phyloP scores from a whole-genome alignment of 2,113 vertebrate species.

The Lagopus leucura region DNA sequence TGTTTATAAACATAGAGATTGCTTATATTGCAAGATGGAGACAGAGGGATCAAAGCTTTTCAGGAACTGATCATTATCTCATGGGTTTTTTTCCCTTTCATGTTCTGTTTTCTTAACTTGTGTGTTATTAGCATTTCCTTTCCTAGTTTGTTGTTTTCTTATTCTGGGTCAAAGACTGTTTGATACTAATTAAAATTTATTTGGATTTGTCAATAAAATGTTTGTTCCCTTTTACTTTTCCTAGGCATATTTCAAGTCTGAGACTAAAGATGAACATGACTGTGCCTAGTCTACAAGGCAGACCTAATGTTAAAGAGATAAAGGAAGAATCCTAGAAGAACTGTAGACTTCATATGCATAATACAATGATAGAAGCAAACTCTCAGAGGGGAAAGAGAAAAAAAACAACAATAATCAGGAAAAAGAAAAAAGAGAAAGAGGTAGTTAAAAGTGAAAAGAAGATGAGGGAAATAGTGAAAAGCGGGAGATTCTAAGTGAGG shows the following conservation, averaged over 20 bases:
- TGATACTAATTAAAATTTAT: constrained; percentile 13
- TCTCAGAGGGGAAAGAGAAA: neutral
- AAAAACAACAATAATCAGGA: neutral
- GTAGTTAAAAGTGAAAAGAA: neutral
- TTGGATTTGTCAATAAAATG: neutral
- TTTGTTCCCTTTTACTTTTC: neutral
- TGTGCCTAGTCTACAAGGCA: neutral
- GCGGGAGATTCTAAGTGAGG: neutral
- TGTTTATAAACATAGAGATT: constrained; percentile 25
- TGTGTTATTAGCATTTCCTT: neutral
- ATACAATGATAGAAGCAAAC: neutral
- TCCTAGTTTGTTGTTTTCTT: neutral
- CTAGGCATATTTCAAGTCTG: neutral
- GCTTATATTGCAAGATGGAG: constrained; percentile 20
- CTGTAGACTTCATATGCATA: neutral
- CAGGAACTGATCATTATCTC: neutral
- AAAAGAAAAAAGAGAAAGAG: neutral
- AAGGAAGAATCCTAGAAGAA: neutral
- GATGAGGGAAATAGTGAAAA: neutral
- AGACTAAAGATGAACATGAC: neutral
- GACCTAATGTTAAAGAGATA: neutral
- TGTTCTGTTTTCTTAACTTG: constrained; percentile 8
- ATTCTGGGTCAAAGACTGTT: neutral
- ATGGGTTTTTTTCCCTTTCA: neutral
- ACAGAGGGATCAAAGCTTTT: constrained; percentile 37